Conservation (phyloP, 1,140 invertebrate species). For the Saccostrea echinata region DNA sequence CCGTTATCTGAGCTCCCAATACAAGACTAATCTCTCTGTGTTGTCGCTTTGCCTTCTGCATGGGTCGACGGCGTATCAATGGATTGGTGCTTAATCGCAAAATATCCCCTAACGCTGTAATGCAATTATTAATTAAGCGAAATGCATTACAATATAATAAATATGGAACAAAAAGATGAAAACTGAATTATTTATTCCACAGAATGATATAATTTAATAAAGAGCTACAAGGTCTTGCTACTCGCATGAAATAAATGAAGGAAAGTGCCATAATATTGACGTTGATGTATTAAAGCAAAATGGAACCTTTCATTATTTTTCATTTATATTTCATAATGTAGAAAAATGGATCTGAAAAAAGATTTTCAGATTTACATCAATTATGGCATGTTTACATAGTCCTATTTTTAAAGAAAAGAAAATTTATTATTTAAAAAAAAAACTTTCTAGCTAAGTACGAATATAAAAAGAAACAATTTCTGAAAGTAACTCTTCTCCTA, state of each 20-base stretch:
- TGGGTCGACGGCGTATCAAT: constrained; percentile 21
- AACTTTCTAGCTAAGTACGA: not conserved
- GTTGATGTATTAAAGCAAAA: constrained; percentile 7
- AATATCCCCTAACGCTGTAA: constrained; percentile 9
- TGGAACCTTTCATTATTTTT: constrained; percentile 14
- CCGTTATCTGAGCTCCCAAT: not conserved
- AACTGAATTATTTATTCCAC: constrained; percentile 23
- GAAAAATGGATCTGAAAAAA: not conserved
- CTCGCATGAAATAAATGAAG: constrained; percentile 25
- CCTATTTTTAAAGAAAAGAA: not conserved
- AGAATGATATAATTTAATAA: constrained; percentile 36
- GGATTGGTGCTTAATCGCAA: constrained; percentile 11
- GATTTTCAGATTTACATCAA: not conserved
- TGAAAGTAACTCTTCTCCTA: not conserved
- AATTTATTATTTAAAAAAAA: not conserved
- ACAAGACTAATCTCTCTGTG: constrained; percentile 17
- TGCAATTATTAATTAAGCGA: constrained; percentile 37
- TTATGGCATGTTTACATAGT: not conserved
- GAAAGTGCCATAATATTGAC: constrained; percentile 19
- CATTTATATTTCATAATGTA: constrained; percentile 27
- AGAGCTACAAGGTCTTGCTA: constrained; percentile 27
- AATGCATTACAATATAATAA: constrained; percentile 36
- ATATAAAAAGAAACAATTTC: not conserved
- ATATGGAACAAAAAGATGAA: constrained; percentile 39
- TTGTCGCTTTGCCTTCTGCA: constrained; percentile 30